Evolutionary conservation across 2,888 invertebrate genomes (phyloP).

Genomic region (Hololepta plana): DNA sequence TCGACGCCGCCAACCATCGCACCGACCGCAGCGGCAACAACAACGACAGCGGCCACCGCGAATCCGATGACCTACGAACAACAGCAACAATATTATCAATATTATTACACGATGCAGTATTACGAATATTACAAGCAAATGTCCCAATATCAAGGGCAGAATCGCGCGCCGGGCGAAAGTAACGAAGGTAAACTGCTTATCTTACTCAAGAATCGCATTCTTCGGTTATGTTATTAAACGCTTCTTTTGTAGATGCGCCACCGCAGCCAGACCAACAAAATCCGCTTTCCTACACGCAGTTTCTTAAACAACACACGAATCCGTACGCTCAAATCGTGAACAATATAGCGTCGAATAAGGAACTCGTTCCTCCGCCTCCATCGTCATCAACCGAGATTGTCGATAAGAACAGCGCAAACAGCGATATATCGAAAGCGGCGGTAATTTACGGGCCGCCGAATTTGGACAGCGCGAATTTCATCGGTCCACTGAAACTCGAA

Average conservation of each 20-base stretch:
- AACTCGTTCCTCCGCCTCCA: too few relatives aligned
- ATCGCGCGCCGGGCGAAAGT: neutral
- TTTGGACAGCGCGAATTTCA: too few relatives aligned
- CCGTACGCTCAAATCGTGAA: slow-evolving; percentile 26
- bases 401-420: too few relatives aligned
- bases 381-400: too few relatives aligned
- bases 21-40: slow-evolving; percentile 29
- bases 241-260: neutral
- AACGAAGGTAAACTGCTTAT: neutral
- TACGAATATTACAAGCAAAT: slow-evolving; percentile 26
- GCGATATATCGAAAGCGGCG: slow-evolving; percentile 19
- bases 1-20: slow-evolving; percentile 26
- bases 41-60: slow-evolving; percentile 18
- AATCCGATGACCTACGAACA: slow-evolving; percentile 20
- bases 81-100: slow-evolving; percentile 25
- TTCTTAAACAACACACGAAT: slow-evolving; percentile 13
- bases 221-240: neutral
- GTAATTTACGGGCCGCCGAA: slow-evolving; percentile 26
- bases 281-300: too few relatives aligned
- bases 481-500: too few relatives aligned
- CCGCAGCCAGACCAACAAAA: slow-evolving; percentile 7
- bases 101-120: slow-evolving; percentile 24
- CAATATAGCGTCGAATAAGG: slow-evolving; percentile 16
- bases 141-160: slow-evolving; percentile 13
- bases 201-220: slow-evolving; percentile 10